Evolutionary conservation across 2,113 vertebrate genomes (phyloP), one percentile per base, ranked within the genome.

Genomic region (Mastomys coucha): DNA sequence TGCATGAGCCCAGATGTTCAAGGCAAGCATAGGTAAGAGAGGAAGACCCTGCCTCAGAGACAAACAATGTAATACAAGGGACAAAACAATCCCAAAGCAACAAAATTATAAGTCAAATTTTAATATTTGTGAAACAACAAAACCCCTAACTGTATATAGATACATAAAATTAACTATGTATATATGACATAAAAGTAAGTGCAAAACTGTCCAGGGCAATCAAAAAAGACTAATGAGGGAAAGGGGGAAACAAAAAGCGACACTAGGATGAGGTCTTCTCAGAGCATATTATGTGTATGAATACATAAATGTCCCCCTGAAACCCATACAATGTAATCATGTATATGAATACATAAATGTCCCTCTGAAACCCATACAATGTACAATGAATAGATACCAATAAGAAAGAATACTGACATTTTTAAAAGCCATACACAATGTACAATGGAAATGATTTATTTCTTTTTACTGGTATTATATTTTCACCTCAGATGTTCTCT

Each of bases 51-150:
- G 24, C 8, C 39, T 76, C 70, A 33, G 33, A 75, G 16, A 45
- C 33, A 89, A 58, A 56, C 4, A 70, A n/a, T 26, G 9, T 60
- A n/a, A 16, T 45, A 45, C 24, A 51, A 78, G 14, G n/a, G 7
- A 19, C 36, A 89, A 63, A 85, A 45, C 20, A 63, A 85, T 17
- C 7, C 33, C n/a, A 93, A 45, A 76, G 67, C 56, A 93, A n/a
- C 36, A 97, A 94, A 95, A 80, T 33, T 77, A 1, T 58, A 60
- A 39, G n/a, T 76, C 26, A 73, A 14, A 92, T 67, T 73, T 93
- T 77, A 39, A 53, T 24, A 90, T 67, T 84, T 75, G 17, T 70
- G 51, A 22, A 60, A 31, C 88, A 9, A 45, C 26, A 14, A 53
- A 91, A 16, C 42, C 26, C 36, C n/a, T 42, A 12, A 17, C 63